These are phyloP conservation scores for Phengaris alcon DNA, from an alignment of 2,888 invertebrate genomes.

Conservation along the genomic window DNA sequence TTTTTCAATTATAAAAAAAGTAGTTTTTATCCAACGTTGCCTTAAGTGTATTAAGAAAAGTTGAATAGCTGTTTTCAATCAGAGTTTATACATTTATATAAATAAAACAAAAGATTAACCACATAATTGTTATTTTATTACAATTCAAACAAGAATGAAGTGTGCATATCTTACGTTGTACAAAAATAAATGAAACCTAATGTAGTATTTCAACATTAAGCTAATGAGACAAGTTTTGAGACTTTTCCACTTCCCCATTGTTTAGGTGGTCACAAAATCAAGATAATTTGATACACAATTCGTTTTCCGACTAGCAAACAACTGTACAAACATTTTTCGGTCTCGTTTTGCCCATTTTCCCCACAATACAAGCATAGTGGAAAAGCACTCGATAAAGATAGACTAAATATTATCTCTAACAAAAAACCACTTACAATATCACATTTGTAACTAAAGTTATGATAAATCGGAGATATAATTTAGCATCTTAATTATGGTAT, in stretches of 20 bases:
- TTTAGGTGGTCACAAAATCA: neutral
- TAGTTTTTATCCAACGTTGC: neutral
- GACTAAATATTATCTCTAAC: slow-evolving; percentile 51
- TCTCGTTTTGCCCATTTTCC: neutral
- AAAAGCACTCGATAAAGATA: slow-evolving; percentile 48
- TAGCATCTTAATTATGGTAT: slow-evolving; percentile 25
- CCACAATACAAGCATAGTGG: neutral
- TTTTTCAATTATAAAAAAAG: neutral
- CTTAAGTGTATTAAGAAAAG: neutral
- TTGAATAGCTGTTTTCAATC: neutral
- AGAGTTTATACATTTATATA: slow-evolving; percentile 14
- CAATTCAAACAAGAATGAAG: slow-evolving; percentile 65
- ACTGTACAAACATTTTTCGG: neutral
- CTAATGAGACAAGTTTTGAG: slow-evolving; percentile 53
- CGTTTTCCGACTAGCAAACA: neutral
- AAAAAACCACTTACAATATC: slow-evolving; percentile 45
- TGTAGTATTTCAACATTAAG: slow-evolving; percentile 58
- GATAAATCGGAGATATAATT: slow-evolving; percentile 44
- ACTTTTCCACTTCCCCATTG: neutral
- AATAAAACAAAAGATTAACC: slow-evolving; percentile 51
- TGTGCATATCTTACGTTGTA: slow-evolving; percentile 69
- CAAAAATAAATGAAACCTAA: slow-evolving; percentile 74
- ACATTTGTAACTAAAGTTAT: slow-evolving; percentile 74
- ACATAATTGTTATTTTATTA: slow-evolving; percentile 69
- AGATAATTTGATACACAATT: slow-evolving; percentile 1